These are phyloP conservation scores for Leptinotarsa haldemani DNA, from an alignment of 2,888 invertebrate genomes.

Conservation along the genomic window DNA sequence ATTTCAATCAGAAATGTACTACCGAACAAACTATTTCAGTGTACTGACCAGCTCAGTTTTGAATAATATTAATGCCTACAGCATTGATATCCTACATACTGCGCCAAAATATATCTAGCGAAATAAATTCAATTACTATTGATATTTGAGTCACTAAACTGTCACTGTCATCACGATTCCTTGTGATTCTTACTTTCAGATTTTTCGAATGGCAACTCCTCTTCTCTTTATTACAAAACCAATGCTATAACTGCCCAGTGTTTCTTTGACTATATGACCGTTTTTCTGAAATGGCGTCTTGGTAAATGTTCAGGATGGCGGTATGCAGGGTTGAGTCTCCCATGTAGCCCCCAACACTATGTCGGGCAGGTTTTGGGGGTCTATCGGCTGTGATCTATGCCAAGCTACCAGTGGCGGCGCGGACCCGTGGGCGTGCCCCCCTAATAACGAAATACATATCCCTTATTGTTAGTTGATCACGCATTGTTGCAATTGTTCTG, in stretches of 20 bases:
- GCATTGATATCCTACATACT: background rate
- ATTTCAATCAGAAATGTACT: too few relatives aligned
- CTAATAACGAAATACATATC: slow-evolving; percentile 68
- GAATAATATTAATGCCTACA: too few relatives aligned
- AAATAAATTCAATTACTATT: too few relatives aligned
- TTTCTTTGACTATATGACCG: background rate
- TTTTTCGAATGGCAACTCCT: background rate
- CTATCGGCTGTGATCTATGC: slow-evolving; percentile 66
- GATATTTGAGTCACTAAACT: too few relatives aligned
- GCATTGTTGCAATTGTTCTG: slow-evolving; percentile 68
- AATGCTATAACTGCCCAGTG: background rate
- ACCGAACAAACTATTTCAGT: too few relatives aligned
- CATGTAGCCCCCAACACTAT: slow-evolving; percentile 22
- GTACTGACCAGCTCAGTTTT: too few relatives aligned
- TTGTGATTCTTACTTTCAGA: background rate
- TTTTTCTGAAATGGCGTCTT: background rate
- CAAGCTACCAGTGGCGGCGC: slow-evolving; percentile 62
- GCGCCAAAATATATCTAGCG: background rate
- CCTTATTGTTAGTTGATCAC: slow-evolving; percentile 67
- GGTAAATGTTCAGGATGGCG: background rate
- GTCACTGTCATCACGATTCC: too few relatives aligned
- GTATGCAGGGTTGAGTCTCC: background rate
- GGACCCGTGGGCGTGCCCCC: slow-evolving; percentile 55
- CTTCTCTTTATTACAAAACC: background rate
- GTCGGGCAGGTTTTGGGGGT: slow-evolving; percentile 56